Evolutionary conservation across 2,113 vertebrate genomes (phyloP).

Genomic region (Passer montanus): DNA sequence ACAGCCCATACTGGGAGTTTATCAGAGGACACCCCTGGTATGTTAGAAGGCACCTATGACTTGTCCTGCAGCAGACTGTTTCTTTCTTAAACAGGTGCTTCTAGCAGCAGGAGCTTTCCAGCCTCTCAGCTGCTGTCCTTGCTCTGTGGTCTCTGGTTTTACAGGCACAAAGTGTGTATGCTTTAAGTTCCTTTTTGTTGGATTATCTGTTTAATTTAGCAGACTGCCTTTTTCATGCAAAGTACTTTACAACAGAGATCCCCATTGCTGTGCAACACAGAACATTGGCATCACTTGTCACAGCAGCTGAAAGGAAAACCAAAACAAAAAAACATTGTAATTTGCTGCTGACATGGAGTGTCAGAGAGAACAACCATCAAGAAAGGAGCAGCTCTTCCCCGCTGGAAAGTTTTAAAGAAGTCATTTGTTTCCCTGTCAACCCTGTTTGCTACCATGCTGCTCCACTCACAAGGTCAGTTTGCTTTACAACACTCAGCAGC

Average conservation of each 20-base stretch:
- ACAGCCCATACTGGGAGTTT: neutral
- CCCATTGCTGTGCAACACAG: rapidly evolving
- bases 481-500: neutral
- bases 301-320: neutral
- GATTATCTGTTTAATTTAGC: neutral
- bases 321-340: neutral
- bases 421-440: neutral
- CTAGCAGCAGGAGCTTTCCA: neutral
- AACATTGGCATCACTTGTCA: neutral
- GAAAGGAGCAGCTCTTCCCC: neutral
- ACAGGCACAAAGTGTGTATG: rapidly evolving
- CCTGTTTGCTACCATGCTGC: neutral
- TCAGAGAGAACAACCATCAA: neutral
- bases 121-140: neutral
- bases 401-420: neutral
- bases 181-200: neutral
- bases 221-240: neutral
- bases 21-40: neutral
- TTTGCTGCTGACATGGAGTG: neutral
- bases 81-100: neutral
- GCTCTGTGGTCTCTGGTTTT: neutral
- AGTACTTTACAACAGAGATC: neutral
- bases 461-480: neutral
- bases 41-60: neutral
- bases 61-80: neutral